Base-by-base conservation (phyloP, 2,797 vertebrate species). In the Gobio occitaniae region DNA sequence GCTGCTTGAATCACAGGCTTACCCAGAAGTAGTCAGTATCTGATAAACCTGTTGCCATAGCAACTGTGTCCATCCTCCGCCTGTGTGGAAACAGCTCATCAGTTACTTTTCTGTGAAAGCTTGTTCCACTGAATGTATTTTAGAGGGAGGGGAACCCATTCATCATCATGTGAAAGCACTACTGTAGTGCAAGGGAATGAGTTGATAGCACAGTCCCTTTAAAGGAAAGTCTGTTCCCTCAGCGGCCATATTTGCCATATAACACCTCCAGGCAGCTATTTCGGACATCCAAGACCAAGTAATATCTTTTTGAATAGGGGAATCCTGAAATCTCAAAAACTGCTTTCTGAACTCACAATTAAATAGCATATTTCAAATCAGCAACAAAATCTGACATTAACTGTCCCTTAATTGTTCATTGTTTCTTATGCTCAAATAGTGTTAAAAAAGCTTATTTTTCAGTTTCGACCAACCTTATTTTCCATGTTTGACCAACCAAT, bases 31-130 rank as follows among this genome's bases (percentile, higher is more conserved):
- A 36, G 68, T 41, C 66, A 8, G 81, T 85, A 77, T 78, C 83
- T 70, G 86, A 83, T 85, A 70, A 80, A 72, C 70, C 66, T 56
- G 88, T 91, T 91, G 70, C 79, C 88, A 86, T 84, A 69, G 89
- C 85, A 88, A 89, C 90, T 80, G 17, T 15, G 56, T 59, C 87
- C 61, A 56, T 89, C 74, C 70, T 86, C 56, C 12, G 32, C 71
- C 77, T 44, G 59, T 78, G 79, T 54, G 32, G 56, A 75, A 68
- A 79, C 32, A 12, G 48, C 84, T 85, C 65, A 48, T 86, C 72
- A 82, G 84, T 61, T 82, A 71, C 61, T 76, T 80, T 65, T 65
- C 82, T 47, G 47, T 56, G 74, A 44, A 48, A 72, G 78, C 68
- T 61, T 59, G 54, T 80, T 80, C 84, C 78, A 87, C 54, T 82